Conservation (phyloP, 1,140 invertebrate species). For the Andrena cerasifolii region DNA sequence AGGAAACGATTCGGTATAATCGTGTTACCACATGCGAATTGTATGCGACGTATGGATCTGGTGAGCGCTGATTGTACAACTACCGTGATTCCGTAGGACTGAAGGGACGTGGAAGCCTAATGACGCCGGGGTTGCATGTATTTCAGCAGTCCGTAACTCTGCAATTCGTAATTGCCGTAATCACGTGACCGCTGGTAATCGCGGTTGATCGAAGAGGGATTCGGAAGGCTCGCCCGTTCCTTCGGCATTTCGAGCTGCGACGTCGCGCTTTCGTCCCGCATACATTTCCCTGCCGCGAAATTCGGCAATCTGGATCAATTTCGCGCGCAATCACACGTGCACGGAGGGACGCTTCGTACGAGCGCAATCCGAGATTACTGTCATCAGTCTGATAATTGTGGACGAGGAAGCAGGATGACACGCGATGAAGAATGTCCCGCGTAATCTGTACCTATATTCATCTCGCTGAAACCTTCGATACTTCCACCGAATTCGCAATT, state of each 20-base stretch:
- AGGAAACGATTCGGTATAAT: constrained; percentile 56
- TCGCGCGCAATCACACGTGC: neutral
- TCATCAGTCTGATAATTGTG: constrained; percentile 47
- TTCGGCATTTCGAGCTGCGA: neutral
- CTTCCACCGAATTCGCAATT: constrained; percentile 30
- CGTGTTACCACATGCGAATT: constrained; percentile 15
- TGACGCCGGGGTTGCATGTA: constrained; percentile 54
- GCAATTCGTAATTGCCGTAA: constrained; percentile 65
- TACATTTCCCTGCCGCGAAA: constrained; percentile 19
- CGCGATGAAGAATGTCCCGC: neutral
- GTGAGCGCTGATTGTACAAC: too few relatives aligned
- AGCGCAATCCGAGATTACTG: constrained; percentile 50
- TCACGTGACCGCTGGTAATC: constrained; percentile 59
- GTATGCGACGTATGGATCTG: too few relatives aligned
- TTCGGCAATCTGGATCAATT: constrained; percentile 41
- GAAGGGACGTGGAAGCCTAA: constrained; percentile 54
- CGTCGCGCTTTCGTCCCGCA: neutral
- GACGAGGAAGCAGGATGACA: neutral
- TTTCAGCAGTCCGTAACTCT: constrained; percentile 54
- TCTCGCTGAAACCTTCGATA: neutral
- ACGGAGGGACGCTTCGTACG: constrained; percentile 31
- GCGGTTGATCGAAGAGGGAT: constrained; percentile 42
- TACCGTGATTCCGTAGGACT: constrained; percentile 45
- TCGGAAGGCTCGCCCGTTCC: constrained; percentile 10
- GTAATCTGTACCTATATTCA: neutral